Evolutionary conservation across 2,888 invertebrate species (phyloP), one percentile per base, ranked within the genome.

Genomic region (Neoaliturus tenellus): DNA sequence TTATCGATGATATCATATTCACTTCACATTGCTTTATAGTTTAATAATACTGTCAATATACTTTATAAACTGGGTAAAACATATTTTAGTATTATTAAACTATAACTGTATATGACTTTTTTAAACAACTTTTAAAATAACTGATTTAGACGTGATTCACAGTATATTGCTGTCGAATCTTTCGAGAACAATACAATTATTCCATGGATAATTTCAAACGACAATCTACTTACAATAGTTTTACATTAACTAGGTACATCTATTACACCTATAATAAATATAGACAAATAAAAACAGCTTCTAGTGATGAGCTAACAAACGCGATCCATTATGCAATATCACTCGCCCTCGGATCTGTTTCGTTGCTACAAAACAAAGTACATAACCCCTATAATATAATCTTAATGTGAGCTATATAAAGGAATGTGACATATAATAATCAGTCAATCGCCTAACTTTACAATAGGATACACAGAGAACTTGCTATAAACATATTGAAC

Each of bases 381-480:
- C 4, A 12, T 62, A 25, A 28, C 14, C 28, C 6, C 62, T 62
- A 62, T 14, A 55, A 62, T 3, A 62, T 62, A 28, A 51, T 55
- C 55, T 20, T 55, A 55, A 44, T 23, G 55, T 62, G 62, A 62
- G 62, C 62, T 62, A n/a, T n/a, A n/a, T 62, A 25, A 62, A 62
- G 62, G 62, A 62, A 62, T 62, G 62, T 62, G 31, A 62, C 28
- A 62, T 28, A 62, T 17, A 62, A 62, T 62, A 62, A 62, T 62
- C 62, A 62, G 62, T 62, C 62, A 62, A 62, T 62, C 14, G 62
- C 62, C 25, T 62, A 62, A 62, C 28, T 62, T 62, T 62, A 62
- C 31, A 62, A 62, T 62, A 62, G 62, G 62, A 62, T 62, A 62
- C 62, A 62, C 62, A 28, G 62, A 62, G 62, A 62, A 62, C 31